Evolutionary conservation across 2,888 invertebrate species (phyloP), one percentile per base, ranked within the genome.

Genomic region (Epiblema foenella): DNA sequence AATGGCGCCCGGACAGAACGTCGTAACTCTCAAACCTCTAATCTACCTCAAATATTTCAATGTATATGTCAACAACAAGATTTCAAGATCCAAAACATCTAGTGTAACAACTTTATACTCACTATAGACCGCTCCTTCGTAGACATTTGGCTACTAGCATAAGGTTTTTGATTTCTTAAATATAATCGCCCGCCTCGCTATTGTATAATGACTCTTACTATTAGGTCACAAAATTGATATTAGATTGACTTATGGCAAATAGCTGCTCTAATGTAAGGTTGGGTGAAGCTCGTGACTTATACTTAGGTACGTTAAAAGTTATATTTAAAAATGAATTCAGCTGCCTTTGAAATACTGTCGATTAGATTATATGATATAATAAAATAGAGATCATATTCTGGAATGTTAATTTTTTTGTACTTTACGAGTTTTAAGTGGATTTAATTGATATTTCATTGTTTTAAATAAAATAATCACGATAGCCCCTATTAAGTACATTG

Each of bases 61-160:
- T 77, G 54, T 64, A 64, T 64, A 65, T 74, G 42, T 84, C 82
- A 87, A 88, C 88, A 90, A 90, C 85, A 86, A 86, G 85, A 83
- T 81, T 84, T 85, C 79, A 83, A 84, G 79, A 79, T 74, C 75
- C 77, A 83, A 84, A 88, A 87, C 85, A 83, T 83, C 85, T 88
- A 89, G 77, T 81, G 77, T 85, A 90, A 90, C 89, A 89, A 87
- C 81, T 79, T 83, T 83, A 81, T 63, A 63, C n/a, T 77, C 78
- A 74, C 81, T 85, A 85, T 83, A 83, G 82, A 86, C 80, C 79
- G 80, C 82, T 83, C 85, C 75, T 69, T 67, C 76, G 75, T 83
- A 81, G 76, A 78, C 74, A 75, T 78, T 75, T 68, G 72, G 65
- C 77, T 78, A 78, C 76, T 69, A 63, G 49, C 72, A 79, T 81